Evolutionary conservation across 2,888 invertebrate genomes (phyloP).

Genomic region (Pachycephus smyrnensis): DNA sequence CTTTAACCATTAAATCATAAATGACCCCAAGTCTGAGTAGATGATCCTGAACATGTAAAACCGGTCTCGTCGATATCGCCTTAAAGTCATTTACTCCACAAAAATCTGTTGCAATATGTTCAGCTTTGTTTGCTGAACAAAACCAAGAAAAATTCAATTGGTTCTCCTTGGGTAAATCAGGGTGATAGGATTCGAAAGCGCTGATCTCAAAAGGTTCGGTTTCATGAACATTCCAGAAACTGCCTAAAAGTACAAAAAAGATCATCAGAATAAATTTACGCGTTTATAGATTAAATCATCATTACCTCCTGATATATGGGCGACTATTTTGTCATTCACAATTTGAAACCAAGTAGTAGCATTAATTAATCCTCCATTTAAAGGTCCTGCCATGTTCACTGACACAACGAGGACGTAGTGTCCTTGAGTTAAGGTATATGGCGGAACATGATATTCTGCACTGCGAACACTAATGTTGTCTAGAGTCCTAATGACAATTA

Average conservation of each 20-base stretch:
- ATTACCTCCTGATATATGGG: constrained; percentile 20
- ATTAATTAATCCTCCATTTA: constrained; percentile 5
- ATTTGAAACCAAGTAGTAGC: constrained; percentile 17
- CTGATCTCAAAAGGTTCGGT: constrained; percentile 12
- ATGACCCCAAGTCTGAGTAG: background rate
- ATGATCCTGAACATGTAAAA: constrained; percentile 5
- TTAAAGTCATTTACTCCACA: background rate
- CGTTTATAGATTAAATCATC: background rate
- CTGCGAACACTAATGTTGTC: too few species aligned
- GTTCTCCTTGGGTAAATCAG: background rate
- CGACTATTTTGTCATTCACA: constrained; percentile 13
- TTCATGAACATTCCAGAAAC: background rate
- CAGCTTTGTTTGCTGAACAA: background rate
- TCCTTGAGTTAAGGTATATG: constrained; percentile 10
- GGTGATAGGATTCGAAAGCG: constrained; percentile 17
- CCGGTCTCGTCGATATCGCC: constrained; percentile 12
- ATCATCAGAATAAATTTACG: too few species aligned
- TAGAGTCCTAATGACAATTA: too few species aligned
- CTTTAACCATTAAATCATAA: constrained; percentile 16
- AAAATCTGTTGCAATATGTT: constrained; percentile 10
- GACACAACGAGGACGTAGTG: constrained; percentile 10
- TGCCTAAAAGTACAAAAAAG: constrained; percentile 6
- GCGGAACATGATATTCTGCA: constrained; percentile 16
- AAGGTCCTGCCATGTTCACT: constrained; percentile 15
- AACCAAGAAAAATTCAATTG: constrained; percentile 12